These are phyloP conservation scores for Paracentrotus lividus DNA, from an alignment of 53 echinoderm and acorn worm genomes.

Conservation along the genomic window DNA sequence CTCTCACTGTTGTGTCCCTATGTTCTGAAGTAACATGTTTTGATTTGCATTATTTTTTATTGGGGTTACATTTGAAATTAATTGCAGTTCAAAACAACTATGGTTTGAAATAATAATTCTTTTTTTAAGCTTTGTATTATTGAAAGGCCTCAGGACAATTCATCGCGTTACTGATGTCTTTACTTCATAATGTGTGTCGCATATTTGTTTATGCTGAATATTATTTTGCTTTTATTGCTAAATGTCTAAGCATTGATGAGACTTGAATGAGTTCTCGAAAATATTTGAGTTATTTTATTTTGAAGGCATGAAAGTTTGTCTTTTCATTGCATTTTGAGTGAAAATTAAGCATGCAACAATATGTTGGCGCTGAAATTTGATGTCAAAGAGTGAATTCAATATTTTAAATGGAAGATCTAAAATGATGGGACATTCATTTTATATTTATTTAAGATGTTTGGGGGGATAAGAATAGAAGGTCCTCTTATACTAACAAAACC, in stretches of 20 bases:
- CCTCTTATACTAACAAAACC: conserved; percentile 53
- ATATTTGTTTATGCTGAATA: conserved; percentile 17
- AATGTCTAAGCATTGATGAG: not conserved
- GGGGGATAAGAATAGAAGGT: not conserved
- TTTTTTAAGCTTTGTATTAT: not conserved
- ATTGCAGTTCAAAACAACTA: not conserved
- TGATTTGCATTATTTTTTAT: too few relatives aligned
- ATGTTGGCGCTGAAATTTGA: not conserved
- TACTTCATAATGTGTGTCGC: not conserved
- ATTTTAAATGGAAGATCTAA: not conserved
- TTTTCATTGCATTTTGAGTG: conserved; percentile 51
- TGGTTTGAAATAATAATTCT: not conserved
- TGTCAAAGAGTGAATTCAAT: not conserved
- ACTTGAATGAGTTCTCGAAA: not conserved
- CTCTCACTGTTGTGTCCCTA: not conserved
- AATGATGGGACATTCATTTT: not conserved
- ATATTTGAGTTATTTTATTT: conserved; percentile 35
- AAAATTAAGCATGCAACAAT: not conserved
- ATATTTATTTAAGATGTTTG: not conserved
- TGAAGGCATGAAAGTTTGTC: conserved; percentile 63
- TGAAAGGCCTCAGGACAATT: conserved; percentile 1
- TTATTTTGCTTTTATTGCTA: conserved; percentile 37
- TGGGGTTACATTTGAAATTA: not conserved
- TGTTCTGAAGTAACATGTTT: not conserved
- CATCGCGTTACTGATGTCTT: not conserved